Base-by-base conservation (phyloP, 2,113 vertebrate species). In the Xenus cinereus region DNA sequence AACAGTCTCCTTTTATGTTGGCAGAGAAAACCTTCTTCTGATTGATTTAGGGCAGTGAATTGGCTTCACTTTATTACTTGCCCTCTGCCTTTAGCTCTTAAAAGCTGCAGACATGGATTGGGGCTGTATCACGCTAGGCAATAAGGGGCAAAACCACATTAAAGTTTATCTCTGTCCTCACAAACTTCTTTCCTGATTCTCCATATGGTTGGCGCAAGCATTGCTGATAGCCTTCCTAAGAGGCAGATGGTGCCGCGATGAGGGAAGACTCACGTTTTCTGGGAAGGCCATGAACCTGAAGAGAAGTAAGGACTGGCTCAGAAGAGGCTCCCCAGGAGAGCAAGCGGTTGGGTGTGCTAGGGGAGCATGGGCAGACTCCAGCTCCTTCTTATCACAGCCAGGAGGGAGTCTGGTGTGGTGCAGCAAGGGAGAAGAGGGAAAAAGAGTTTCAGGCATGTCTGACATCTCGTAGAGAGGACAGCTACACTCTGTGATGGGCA, bases 401-500 rank as follows among this genome's bases (percentile, higher is more conserved):
- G 15, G 18, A 64, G 18, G 17, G 33, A 5, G 1, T 14, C 41
- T 83, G 21, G 27, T 75, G 51, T 66, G 2, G 4, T 56, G 22
- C 22, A 53, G 39, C 14, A 22, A 6, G 10, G 26, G 45, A 27
- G 53, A 1, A 37, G 20, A 41, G 32, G 30, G 12, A n/a, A n/a
- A 17, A 24, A 28, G 35, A 24, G 21, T 63, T 80, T 90, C 17
- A 11, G 32, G 13, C 1, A 1, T 48, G 16, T 53, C 48, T 77
- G 54, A 23, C 16, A 11, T 37, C 63, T 57, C 76, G 14, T 23
- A 66, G 51, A 43, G 68, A 43, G 72, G 32, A 26, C 0, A 2
- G 17, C 30, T 57, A 0, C 0, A 2, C 22, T 37, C 24, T 48
- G 23, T 67, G 46, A 51, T 0, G 3, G 66, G 15, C 43, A 22